Conservation (phyloP, 2,797 vertebrate genomes). For the Centroberyx gerrardi region DNA sequence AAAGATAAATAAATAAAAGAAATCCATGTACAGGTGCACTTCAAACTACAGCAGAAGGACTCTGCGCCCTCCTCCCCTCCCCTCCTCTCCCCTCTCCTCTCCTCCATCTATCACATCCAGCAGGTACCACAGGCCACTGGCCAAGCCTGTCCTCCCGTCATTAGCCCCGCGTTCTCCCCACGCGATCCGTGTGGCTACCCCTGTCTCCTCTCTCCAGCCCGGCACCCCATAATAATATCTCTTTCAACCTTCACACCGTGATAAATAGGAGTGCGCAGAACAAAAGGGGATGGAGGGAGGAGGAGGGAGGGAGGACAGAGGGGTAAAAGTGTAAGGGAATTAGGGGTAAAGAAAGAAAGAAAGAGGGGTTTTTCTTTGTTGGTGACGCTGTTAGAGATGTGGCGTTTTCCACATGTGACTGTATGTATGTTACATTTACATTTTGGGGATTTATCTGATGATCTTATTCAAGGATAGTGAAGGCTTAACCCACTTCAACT, state of each 20-base stretch:
- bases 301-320: conserved; percentile 45
- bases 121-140: conserved; percentile 98
- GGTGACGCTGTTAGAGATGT: background rate
- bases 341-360: conserved; percentile 55
- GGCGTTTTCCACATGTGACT: background rate
- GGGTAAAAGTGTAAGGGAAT: conserved; percentile 60
- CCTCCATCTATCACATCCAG: conserved; percentile 96
- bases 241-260: conserved; percentile 99
- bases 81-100: conserved; percentile 4
- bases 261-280: conserved; percentile 99
- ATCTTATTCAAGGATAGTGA: no score
- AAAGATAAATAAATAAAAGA: conserved; percentile 33
- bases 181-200: conserved; percentile 99
- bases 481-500: background rate
- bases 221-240: conserved; percentile 98
- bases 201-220: conserved; percentile 99
- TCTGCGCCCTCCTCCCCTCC: conserved; percentile 35
- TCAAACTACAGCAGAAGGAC: conserved; percentile 29
- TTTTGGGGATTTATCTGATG: background rate
- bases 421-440: no score
- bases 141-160: conserved; percentile 99
- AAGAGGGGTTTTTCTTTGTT: background rate
- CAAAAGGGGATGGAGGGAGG: conserved; percentile 87
- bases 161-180: conserved; percentile 97
- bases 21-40: conserved; percentile 52